Evolutionary conservation across 1,140 invertebrate genomes (phyloP).

Genomic region (Phymorhynchus buccinoides): DNA sequence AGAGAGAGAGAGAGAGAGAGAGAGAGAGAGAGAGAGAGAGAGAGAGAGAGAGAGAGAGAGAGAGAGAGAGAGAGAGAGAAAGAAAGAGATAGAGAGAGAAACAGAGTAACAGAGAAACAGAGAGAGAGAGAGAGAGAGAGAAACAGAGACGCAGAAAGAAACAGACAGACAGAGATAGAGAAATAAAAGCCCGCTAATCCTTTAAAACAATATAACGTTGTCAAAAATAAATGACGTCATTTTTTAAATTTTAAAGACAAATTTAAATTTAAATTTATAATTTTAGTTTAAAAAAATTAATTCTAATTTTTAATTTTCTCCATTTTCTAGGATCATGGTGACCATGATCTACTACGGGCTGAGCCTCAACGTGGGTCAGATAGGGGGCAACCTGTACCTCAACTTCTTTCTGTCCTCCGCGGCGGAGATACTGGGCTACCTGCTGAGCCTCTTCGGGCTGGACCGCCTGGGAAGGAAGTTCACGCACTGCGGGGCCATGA

Average conservation of each 20-base stretch:
- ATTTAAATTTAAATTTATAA: no score
- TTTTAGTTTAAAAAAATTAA: background rate
- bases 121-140: conserved; percentile 37
- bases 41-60: conserved; percentile 34
- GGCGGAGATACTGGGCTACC: conserved; percentile 85
- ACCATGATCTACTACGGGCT: conserved; percentile 79
- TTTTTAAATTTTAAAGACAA: no score
- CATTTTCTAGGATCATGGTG: conserved; percentile 77
- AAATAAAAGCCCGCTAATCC: no score
- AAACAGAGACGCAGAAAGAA: no score
- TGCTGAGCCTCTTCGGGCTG: conserved; percentile 75
- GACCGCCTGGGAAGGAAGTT: conserved; percentile 54
- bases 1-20: conserved; percentile 29
- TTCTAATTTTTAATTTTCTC: background rate
- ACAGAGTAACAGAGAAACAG: conserved; percentile 17
- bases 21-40: conserved; percentile 37
- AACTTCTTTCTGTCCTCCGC: conserved; percentile 74
- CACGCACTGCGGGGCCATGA: conserved; percentile 52
- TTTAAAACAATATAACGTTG: no score
- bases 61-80: conserved; percentile 31
- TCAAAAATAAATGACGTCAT: no score
- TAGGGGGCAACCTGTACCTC: conserved; percentile 64
- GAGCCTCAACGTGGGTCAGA: conserved; percentile 72
- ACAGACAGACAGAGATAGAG: no score
- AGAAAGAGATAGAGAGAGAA: background rate